These are phyloP conservation scores for Cenopis cana DNA, from an alignment of 2,888 invertebrate species.

Conservation along the genomic window DNA sequence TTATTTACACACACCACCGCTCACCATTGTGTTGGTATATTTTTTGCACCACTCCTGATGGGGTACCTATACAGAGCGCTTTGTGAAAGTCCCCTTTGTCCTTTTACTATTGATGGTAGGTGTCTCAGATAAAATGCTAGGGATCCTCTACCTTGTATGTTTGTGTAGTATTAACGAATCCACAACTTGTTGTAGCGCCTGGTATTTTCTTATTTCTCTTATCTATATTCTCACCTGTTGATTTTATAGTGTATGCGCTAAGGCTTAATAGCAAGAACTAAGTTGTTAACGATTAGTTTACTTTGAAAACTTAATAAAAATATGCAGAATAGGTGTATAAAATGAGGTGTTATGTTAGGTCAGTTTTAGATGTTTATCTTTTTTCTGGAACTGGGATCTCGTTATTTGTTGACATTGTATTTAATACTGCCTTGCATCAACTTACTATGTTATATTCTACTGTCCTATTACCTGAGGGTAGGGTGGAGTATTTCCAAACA, in stretches of 20 bases:
- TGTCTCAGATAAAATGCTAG: slow-evolving; percentile 40
- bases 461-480: too few relatives aligned
- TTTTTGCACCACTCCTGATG: slow-evolving; percentile 66
- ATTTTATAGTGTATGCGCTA: not conserved
- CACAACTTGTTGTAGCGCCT: slow-evolving; percentile 2
- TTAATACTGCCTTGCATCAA: too few relatives aligned
- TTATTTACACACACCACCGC: slow-evolving; percentile 80
- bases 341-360: not conserved
- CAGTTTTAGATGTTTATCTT: not conserved
- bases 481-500: too few relatives aligned
- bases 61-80: slow-evolving; percentile 68
- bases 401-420: too few relatives aligned
- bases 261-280: slow-evolving; percentile 7
- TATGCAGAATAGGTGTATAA: not conserved
- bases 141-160: slow-evolving; percentile 32
- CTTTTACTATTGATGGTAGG: slow-evolving; percentile 40
- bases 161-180: slow-evolving; percentile 23
- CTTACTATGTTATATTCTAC: too few relatives aligned
- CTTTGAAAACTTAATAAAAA: not conserved
- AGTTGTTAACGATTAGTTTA: not conserved
- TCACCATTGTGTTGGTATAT: slow-evolving; percentile 62
- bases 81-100: slow-evolving; percentile 60
- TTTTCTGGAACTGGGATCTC: too few relatives aligned
- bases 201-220: not conserved
- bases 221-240: not conserved